phyloP scores from a whole-genome alignment of 2,888 invertebrate genomes.

The Eupithecia abbreviata region DNA sequence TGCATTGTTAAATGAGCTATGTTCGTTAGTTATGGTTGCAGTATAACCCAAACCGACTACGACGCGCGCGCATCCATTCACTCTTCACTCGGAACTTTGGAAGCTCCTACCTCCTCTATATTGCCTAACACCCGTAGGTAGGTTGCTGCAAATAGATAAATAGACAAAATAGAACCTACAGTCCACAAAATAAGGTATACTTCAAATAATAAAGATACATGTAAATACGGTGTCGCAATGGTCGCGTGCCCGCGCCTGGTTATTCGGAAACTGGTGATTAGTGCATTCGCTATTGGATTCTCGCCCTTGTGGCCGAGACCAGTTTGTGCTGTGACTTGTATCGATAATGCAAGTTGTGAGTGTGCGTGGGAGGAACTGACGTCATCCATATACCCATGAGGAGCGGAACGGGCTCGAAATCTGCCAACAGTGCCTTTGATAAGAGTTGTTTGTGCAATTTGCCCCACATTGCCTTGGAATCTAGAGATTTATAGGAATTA shows the following conservation, averaged over 20 bases:
- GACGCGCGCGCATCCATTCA: slow-evolving; percentile 32
- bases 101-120: slow-evolving; percentile 57
- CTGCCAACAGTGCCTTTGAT: slow-evolving; percentile 44
- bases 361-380: slow-evolving; percentile 58
- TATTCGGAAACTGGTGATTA: slow-evolving; percentile 33
- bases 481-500: slow-evolving; percentile 23
- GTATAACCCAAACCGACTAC: slow-evolving; percentile 42
- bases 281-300: slow-evolving; percentile 43
- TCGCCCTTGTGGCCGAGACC: slow-evolving; percentile 47
- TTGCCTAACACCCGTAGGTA: slow-evolving; percentile 77
- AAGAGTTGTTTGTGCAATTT: slow-evolving; percentile 45
- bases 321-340: slow-evolving; percentile 15
- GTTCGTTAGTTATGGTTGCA: background rate
- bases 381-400: no score
- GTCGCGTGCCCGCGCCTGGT: slow-evolving; percentile 68
- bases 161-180: slow-evolving; percentile 43
- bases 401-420: slow-evolving; percentile 3
- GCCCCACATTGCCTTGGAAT: slow-evolving; percentile 47
- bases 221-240: slow-evolving; percentile 70
- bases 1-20: background rate
- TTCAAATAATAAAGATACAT: slow-evolving; percentile 37
- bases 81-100: slow-evolving; percentile 33
- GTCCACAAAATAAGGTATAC: slow-evolving; percentile 37
- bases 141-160: slow-evolving; percentile 57
- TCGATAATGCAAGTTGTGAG: slow-evolving; percentile 32